A percentile compares a stretch with the other conserved stretches of the same genome.
phyloP scores from a whole-genome alignment of 2,888 invertebrate genomes.

The Macrosoma leucophasiata region DNA sequence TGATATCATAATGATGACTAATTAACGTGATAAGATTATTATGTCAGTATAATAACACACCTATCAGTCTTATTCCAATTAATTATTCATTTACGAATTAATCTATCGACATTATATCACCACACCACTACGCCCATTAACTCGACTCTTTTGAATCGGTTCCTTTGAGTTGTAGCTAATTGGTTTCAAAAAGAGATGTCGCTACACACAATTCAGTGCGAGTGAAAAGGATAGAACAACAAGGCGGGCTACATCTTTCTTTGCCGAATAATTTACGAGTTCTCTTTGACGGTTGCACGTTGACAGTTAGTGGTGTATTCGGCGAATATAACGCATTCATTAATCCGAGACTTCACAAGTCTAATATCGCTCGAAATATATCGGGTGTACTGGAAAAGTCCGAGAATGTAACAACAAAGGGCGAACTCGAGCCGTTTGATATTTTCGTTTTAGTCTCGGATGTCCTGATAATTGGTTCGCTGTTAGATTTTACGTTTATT shows the following conservation, averaged over 20 bases:
- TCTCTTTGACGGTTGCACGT: slow-evolving; percentile 35
- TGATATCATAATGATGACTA: slow-evolving; percentile 9
- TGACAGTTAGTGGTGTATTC: slow-evolving; percentile 54
- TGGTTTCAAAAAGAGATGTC: slow-evolving; percentile 28
- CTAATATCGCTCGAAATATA: slow-evolving; percentile 46
- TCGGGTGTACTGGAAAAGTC: slow-evolving; percentile 38
- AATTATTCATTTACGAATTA: neutral
- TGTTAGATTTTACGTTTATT: too few species aligned
- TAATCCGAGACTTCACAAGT: slow-evolving; percentile 48
- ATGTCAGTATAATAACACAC: neutral
- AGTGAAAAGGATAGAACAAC: slow-evolving; percentile 35
- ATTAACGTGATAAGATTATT: slow-evolving; percentile 12
- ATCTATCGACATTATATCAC: slow-evolving; percentile 8
- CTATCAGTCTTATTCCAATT: slow-evolving; percentile 1
- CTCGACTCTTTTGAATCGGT: slow-evolving; percentile 30
- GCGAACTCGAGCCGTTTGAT: too few species aligned
- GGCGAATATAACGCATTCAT: slow-evolving; percentile 59
- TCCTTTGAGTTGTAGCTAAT: slow-evolving; percentile 33
- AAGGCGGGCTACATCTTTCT: slow-evolving; percentile 67
- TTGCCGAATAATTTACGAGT: slow-evolving; percentile 38
- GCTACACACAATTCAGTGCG: slow-evolving; percentile 18
- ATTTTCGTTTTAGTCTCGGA: too few species aligned
- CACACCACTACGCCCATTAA: slow-evolving; percentile 25
- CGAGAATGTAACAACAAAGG: slow-evolving; percentile 50
- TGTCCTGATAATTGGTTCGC: too few species aligned